Base-by-base conservation (phyloP, 2,888 invertebrate species). In the Diaphora mendica region DNA sequence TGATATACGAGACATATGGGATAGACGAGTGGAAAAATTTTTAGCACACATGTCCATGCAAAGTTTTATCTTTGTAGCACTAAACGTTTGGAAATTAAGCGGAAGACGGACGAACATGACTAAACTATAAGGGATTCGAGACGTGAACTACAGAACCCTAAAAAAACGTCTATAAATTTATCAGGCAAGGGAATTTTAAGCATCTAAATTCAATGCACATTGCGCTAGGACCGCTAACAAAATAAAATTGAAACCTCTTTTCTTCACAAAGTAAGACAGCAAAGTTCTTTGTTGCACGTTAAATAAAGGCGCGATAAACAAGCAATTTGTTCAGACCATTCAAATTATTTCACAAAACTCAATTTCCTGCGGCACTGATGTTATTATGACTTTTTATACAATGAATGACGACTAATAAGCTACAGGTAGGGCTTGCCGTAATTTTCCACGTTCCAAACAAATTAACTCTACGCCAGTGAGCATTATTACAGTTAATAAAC, bases 401-500 rank as follows among this genome's bases (percentile, higher is more conserved):
- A 81, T 82, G 82, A 86, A 79, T 82, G 81, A 84, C 79, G 84
- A 85, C 83, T 86, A 82, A 81, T 83, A 83, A 81, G 80, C 82
- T 75, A 77, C 84, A 82, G 85, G 84, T 85, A 84, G 83, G 80
- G 86, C 81, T 85, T 81, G 79, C 75, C 71, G 74, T 82, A 88
- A 89, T 88, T 90, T 89, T 86, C 88, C 85, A 84, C 85, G 86
- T 85, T 84, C 84, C 86, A 88, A 88, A 89, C 88, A 88, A 89
- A 90, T 90, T 89, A 88, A 89, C 87, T 82, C 82, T 87, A 82
- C 85, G 85, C 87, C 88, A 86, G 77, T 87, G 85, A 88, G 85
- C 89, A 90, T 89, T 89, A 89, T 88, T 88, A 88, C 88, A 88
- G 87, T 88, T 88, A 88, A 89, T 88, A 89, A 88, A 88, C 89